phyloP scores from a whole-genome alignment of 2,888 invertebrate species.

The Hydropsyche betteni region DNA sequence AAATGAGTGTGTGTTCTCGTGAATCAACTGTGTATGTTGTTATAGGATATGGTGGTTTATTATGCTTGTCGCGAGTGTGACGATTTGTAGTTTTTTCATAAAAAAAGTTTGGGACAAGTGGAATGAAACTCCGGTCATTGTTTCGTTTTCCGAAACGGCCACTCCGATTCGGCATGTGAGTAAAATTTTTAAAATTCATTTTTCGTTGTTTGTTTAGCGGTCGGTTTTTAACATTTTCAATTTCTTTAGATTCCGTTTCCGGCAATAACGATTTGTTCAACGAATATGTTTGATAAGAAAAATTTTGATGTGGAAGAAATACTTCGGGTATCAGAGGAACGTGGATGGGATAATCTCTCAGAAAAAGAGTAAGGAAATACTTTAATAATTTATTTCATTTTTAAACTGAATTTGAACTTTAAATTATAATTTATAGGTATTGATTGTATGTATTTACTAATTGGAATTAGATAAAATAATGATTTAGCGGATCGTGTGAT shows the following conservation, averaged over 20 bases:
- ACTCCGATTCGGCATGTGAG: neutral
- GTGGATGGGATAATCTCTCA: no score
- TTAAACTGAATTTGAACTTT: no score
- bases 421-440: no score
- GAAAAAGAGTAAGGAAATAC: no score
- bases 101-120: neutral
- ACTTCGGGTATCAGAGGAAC: no score
- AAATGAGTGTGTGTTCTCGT: neutral
- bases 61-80: neutral
- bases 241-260: constrained; percentile 17
- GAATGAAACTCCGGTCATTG: neutral
- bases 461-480: no score
- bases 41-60: constrained; percentile 11
- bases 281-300: no score
- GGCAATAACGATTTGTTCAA: neutral
- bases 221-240: neutral
- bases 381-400: no score
- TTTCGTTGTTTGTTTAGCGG: neutral
- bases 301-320: no score
- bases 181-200: neutral
- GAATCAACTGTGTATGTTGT: neutral
- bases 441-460: no score
- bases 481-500: no score
- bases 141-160: neutral
- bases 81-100: neutral